Evolutionary conservation across 2,797 vertebrate species (phyloP).

Genomic region (Graptemys geographica): DNA sequence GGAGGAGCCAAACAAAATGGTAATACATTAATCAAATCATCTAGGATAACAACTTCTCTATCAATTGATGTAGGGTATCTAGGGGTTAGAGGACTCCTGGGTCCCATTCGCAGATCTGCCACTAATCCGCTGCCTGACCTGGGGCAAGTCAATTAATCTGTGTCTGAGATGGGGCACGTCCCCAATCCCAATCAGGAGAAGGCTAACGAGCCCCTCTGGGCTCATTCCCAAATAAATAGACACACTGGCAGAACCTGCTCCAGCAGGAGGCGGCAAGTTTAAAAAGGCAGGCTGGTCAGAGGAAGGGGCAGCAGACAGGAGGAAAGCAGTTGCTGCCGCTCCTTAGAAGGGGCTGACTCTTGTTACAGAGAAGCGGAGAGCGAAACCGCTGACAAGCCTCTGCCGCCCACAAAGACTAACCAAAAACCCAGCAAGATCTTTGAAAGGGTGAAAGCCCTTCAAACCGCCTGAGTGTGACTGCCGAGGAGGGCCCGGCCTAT

Average conservation of each 20-base stretch:
- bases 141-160: slow-evolving; percentile 72
- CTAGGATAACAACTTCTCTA: not conserved
- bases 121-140: slow-evolving; percentile 54
- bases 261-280: not conserved
- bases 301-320: not conserved
- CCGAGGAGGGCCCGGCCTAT: not conserved
- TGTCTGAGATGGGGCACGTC: not conserved
- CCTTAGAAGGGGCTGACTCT: not conserved
- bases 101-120: slow-evolving; percentile 54
- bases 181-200: not conserved
- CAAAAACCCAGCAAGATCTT: not conserved
- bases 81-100: slow-evolving; percentile 59
- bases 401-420: not conserved
- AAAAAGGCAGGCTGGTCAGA: not conserved
- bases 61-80: slow-evolving; percentile 44
- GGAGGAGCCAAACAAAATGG: not conserved
- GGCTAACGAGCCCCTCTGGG: not conserved
- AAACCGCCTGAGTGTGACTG: not conserved
- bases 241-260: not conserved
- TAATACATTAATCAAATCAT: slow-evolving; percentile 53
- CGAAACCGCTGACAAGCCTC: not conserved
- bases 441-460: not conserved
- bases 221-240: not conserved
- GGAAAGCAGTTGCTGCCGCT: not conserved
- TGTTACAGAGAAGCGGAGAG: not conserved